Evolutionary conservation across 2,797 vertebrate species (phyloP).

Genomic region (Hyperoplus immaculatus): DNA sequence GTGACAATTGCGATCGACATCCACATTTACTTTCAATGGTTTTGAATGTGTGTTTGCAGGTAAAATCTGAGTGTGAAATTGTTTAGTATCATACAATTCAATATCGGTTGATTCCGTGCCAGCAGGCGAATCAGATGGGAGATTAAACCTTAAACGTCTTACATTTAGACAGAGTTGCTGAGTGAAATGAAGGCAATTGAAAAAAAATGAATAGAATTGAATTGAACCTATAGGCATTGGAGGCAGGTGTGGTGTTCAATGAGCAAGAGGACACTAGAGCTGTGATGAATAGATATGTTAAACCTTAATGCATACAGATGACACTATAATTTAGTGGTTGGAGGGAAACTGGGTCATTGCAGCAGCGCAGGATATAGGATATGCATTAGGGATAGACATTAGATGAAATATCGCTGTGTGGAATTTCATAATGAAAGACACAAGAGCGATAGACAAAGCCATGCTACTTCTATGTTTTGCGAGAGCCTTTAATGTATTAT

Average conservation of each 20-base stretch:
- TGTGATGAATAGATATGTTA: conserved; percentile 3
- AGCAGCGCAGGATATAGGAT: conserved; percentile 1
- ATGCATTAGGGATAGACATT: background rate
- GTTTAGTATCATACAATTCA: no score
- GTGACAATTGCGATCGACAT: no score
- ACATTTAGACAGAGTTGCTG: conserved; percentile 23
- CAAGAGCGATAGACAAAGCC: background rate
- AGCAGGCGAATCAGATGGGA: conserved; percentile 1
- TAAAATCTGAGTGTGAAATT: no score
- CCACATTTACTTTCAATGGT: no score
- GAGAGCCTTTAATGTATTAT: no score
- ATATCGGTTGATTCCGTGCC: no score
- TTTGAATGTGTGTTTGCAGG: no score
- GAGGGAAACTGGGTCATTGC: conserved; percentile 12
- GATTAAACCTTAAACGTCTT: conserved; percentile 21
- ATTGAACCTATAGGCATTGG: conserved; percentile 1
- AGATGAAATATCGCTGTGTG: background rate
- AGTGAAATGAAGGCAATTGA: conserved; percentile 24
- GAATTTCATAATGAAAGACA: background rate
- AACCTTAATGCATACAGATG: conserved; percentile 2
- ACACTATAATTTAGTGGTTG: conserved; percentile 9
- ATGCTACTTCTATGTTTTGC: background rate
- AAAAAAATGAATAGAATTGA: conserved; percentile 20
- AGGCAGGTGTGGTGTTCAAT: conserved; percentile 1
- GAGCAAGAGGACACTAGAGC: background rate